Evolutionary conservation across 2,888 invertebrate species (phyloP).

Genomic region (Blastobasis adustella): DNA sequence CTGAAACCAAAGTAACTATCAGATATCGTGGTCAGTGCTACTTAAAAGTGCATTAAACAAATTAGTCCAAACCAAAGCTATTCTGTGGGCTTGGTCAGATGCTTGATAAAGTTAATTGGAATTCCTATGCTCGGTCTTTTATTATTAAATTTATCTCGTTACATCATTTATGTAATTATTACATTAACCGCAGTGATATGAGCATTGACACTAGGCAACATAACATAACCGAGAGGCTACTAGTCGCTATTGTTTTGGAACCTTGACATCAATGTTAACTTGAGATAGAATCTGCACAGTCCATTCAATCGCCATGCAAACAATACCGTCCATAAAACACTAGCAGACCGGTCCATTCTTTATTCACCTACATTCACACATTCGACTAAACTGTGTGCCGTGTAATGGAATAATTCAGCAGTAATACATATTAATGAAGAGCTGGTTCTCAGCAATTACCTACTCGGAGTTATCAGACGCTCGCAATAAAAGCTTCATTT

Average conservation of each 20-base stretch:
- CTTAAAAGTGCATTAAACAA: no score
- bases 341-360: constrained; percentile 18
- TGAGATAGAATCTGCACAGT: constrained; percentile 55
- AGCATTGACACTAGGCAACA: constrained; percentile 30
- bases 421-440: constrained; percentile 2
- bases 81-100: no score
- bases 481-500: no score
- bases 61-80: no score
- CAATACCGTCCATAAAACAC: constrained; percentile 46
- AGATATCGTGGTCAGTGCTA: neutral
- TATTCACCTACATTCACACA: constrained; percentile 17
- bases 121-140: no score
- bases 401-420: neutral
- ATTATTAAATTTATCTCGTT: constrained; percentile 1
- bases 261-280: constrained; percentile 61
- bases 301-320: constrained; percentile 46
- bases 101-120: no score
- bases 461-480: no score
- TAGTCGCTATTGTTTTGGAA: constrained; percentile 42
- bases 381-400: neutral
- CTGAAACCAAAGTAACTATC: constrained; percentile 28
- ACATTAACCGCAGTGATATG: constrained; percentile 1
- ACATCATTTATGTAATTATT: constrained; percentile 5
- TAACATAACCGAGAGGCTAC: constrained; percentile 35
- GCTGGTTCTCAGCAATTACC: neutral